Conservation (phyloP, 2,797 vertebrate species). For the Aplochiton taeniatus region DNA sequence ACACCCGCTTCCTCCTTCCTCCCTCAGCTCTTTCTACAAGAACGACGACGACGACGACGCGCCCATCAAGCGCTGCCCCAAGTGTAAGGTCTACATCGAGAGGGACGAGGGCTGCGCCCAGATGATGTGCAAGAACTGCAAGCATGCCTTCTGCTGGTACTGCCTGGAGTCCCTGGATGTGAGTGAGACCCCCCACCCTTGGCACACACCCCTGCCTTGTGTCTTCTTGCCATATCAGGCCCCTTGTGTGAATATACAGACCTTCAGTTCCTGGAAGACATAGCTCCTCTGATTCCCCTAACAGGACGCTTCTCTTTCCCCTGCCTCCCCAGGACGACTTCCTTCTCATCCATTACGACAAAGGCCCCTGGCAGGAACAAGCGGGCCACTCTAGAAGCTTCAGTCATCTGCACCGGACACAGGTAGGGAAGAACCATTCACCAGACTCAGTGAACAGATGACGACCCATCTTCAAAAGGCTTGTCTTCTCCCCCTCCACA, state of each 20-base stretch:
- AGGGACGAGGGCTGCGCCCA: conserved; percentile 97
- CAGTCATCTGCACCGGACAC: conserved; percentile 88
- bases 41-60: conserved; percentile 83
- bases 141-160: conserved; percentile 99
- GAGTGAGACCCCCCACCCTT: conserved; percentile 69
- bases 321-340: conserved; percentile 79
- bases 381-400: conserved; percentile 84
- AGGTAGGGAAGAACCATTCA: conserved; percentile 68
- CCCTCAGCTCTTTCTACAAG: conserved; percentile 70
- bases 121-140: conserved; percentile 99
- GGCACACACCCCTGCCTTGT: background rate
- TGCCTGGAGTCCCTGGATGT: conserved; percentile 97
- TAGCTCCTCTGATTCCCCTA: background rate
- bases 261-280: too few species aligned
- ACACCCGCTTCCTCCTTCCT: background rate
- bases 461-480: too few species aligned
- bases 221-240: background rate
- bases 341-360: conserved; percentile 86
- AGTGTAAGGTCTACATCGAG: conserved; percentile 98
- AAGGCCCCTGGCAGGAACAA: conserved; percentile 87
- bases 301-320: conserved; percentile 6
- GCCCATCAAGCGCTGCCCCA: conserved; percentile 97
- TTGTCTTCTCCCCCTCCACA: too few species aligned
- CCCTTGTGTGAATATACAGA: background rate
- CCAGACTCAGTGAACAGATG: too few species aligned